phyloP scores from a whole-genome alignment of 2,888 invertebrate species.

The Eristalinus aeneus region DNA sequence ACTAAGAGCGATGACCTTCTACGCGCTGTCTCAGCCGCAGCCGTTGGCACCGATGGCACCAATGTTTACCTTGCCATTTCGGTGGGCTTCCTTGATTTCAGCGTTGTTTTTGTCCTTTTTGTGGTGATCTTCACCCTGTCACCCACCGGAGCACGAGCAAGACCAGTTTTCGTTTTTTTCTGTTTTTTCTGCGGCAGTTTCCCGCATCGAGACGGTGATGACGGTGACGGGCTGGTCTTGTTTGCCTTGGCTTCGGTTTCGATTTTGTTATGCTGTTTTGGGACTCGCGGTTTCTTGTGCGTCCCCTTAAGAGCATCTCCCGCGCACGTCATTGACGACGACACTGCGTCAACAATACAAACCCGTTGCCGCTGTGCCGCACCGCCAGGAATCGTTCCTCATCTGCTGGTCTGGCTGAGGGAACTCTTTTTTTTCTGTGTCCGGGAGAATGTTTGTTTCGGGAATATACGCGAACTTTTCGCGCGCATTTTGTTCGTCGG shows the following conservation, averaged over 20 bases:
- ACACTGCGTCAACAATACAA: slow-evolving; percentile 29
- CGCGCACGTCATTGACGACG: slow-evolving; percentile 52
- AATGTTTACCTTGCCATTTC: slow-evolving; percentile 67
- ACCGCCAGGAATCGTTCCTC: neutral
- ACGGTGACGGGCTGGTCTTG: slow-evolving; percentile 46
- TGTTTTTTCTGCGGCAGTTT: slow-evolving; percentile 10
- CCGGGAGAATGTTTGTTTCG: slow-evolving; percentile 8
- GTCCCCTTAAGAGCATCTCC: slow-evolving; percentile 42
- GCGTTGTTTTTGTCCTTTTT: slow-evolving; percentile 43
- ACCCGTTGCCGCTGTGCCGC: neutral
- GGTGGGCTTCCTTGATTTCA: slow-evolving; percentile 64
- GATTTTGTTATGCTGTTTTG: slow-evolving; percentile 17
- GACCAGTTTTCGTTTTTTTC: slow-evolving; percentile 55
- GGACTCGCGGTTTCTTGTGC: neutral
- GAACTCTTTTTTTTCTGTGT: neutral
- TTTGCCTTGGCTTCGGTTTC: slow-evolving; percentile 67
- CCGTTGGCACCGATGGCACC: neutral
- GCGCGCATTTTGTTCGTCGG: slow-evolving; percentile 34
- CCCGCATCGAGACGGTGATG: slow-evolving; percentile 28
- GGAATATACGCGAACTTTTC: slow-evolving; percentile 44
- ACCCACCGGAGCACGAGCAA: neutral
- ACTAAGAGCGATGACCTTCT: slow-evolving; percentile 69
- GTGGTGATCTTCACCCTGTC: slow-evolving; percentile 38
- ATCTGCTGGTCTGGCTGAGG: slow-evolving; percentile 16
- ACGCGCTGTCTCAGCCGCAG: slow-evolving; percentile 30